phyloP scores from a whole-genome alignment of 1,140 invertebrate species.

The Cepaea nemoralis region DNA sequence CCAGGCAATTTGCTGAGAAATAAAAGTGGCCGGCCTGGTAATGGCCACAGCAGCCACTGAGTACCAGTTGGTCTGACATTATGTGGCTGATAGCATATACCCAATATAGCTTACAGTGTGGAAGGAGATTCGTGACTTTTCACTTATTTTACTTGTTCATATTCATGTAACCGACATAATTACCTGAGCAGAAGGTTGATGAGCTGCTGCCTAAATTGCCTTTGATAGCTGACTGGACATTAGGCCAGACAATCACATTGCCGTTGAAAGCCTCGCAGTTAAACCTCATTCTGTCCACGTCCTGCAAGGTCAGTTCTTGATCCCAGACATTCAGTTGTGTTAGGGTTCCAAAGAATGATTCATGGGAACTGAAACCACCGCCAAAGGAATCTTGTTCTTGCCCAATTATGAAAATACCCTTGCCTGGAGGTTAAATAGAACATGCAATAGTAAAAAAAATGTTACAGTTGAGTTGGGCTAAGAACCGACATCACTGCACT shows the following conservation, averaged over 20 bases:
- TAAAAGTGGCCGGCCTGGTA: too few relatives aligned
- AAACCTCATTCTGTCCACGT: conserved; percentile 72
- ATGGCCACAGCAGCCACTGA: too few relatives aligned
- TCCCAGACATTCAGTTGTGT: conserved; percentile 79
- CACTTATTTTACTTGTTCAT: too few relatives aligned
- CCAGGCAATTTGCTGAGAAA: too few relatives aligned
- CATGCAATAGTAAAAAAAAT: too few relatives aligned
- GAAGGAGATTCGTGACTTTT: too few relatives aligned
- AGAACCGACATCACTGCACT: too few relatives aligned
- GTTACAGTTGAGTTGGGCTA: too few relatives aligned
- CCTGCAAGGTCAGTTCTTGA: conserved; percentile 67
- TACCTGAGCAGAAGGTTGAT: conserved; percentile 72
- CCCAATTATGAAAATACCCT: conserved; percentile 78
- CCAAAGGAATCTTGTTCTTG: conserved; percentile 81
- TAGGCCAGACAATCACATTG: conserved; percentile 78
- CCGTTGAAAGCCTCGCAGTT: conserved; percentile 74
- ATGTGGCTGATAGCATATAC: too few relatives aligned
- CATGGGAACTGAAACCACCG: conserved; percentile 78
- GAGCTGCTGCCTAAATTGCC: conserved; percentile 73
- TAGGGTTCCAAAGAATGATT: conserved; percentile 79
- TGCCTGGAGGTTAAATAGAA: conserved; percentile 62
- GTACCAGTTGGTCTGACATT: too few relatives aligned
- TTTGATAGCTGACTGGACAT: conserved; percentile 74
- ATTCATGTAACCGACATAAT: too few relatives aligned
- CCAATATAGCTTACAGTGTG: too few relatives aligned